These are phyloP conservation scores for Noctuana brunneofusca DNA, from an alignment of 2,888 invertebrate genomes.

Conservation along the genomic window DNA sequence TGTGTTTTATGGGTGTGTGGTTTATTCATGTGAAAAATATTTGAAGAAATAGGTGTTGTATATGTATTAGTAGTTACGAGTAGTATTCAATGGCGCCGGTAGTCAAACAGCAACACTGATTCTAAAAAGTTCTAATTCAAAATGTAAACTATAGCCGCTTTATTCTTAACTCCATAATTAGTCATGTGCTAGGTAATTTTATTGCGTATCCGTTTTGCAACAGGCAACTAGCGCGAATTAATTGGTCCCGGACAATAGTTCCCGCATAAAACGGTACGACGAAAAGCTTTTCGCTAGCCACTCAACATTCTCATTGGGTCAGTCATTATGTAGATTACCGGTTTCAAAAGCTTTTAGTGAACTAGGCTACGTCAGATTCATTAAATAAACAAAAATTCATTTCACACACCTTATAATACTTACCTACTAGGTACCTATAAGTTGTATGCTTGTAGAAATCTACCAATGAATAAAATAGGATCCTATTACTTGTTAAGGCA, in stretches of 20 bases:
- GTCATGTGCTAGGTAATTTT: neutral
- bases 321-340: constrained; percentile 56
- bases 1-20: too few relatives aligned
- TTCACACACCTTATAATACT: constrained; percentile 47
- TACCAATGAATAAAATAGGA: too few relatives aligned
- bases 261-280: constrained; percentile 46
- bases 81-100: too few relatives aligned
- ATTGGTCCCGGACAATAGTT: constrained; percentile 14
- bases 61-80: too few relatives aligned
- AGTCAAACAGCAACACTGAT: too few relatives aligned
- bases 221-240: neutral
- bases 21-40: too few relatives aligned
- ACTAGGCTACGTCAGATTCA: constrained; percentile 44
- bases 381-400: constrained; percentile 43
- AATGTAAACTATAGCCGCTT: too few relatives aligned
- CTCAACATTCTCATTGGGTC: constrained; percentile 49
- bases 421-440: too few relatives aligned
- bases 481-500: too few relatives aligned
- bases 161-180: neutral
- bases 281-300: constrained; percentile 51
- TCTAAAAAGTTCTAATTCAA: too few relatives aligned
- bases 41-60: too few relatives aligned
- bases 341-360: constrained; percentile 56
- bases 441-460: too few relatives aligned
- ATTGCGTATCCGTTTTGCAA: neutral